Base-by-base conservation (phyloP, 92 coral and sea anemone genomes). In the Meandrina meandrites region DNA sequence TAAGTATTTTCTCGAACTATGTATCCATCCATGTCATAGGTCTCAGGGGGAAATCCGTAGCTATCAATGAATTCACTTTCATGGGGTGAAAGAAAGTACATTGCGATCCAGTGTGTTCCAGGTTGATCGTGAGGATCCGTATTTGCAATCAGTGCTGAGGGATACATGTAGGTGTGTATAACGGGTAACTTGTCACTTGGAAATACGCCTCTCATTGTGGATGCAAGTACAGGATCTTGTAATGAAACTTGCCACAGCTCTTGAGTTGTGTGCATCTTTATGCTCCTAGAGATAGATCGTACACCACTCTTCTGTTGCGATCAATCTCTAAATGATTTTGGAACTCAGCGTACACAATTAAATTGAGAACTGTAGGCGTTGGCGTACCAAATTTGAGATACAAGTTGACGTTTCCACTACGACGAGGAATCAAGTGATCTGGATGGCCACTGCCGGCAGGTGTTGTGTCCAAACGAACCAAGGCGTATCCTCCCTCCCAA, bases 91-190 rank as follows among this genome's bases (percentile, higher is more conserved):
- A 53, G 72, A 78, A 82, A 79, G 66, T 75, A 86, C 74, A 86
- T 83, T 4, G 82, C 88, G 10, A 87, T 24, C 93, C 93, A 90
- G 71, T 90, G 93, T 28, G 79, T 90, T 16, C 93, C 88, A 1
- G 81, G 81, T 82, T 62, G 75, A 51, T 78, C 28, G 32, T 69
- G 76, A 16, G 88, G 88, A 50, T 90, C 93, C 13, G 84, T 84
- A 34, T 87, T 87, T 17, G 88, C 79, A 37, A 91, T 40, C 45
- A 40, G 45, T 2, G 45, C 45, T 40, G 45, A 40, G 6, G 45
- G 45, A 40, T 40, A n/a, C n/a, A n/a, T n/a, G n/a, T n/a, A 40
- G 45, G 45, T 40, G 3, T 40, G 3, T 40, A 40, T 40, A 6
- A 40, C 45, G 45, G 45, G 45, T 6, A 40, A 40, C 45, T 40